Percentiles rank a stretch among this genome's conserved stretches.
These are phyloP conservation scores for Rhopilema esculentum DNA, from an alignment of 30 jellyfish, hydroid and myxozoan genomes.

Conservation along the genomic window DNA sequence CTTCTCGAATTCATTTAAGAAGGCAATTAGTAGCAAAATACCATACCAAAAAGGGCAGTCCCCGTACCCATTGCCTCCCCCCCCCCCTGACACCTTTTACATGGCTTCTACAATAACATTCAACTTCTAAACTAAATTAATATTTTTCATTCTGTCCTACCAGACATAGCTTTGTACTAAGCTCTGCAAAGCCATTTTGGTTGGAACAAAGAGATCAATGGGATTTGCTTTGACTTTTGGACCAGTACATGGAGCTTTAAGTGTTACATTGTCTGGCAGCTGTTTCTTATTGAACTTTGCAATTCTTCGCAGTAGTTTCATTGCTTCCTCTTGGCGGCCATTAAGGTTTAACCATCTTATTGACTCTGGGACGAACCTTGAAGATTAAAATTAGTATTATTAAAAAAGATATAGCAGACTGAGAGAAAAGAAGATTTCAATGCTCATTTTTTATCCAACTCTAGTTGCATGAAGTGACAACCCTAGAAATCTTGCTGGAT, in stretches of 20 bases:
- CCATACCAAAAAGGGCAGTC: no score
- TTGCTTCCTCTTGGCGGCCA: slow-evolving; percentile 85
- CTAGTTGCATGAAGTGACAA: background rate
- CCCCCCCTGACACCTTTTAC: no score
- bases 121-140: no score
- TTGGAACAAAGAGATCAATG: slow-evolving; percentile 55
- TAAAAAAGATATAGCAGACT: no score
- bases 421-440: background rate
- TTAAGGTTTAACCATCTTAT: slow-evolving; percentile 80
- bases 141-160: slow-evolving; percentile 21
- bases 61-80: no score
- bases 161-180: slow-evolving; percentile 72
- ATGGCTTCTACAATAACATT: no score
- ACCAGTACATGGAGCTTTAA: background rate
- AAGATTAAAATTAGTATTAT: background rate
- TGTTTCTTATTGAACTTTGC: slow-evolving; percentile 72
- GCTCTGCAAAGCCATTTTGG: slow-evolving; percentile 52
- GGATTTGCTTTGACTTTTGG: slow-evolving; percentile 34
- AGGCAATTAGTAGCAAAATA: no score
- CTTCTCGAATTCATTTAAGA: no score
- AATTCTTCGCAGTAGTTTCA: slow-evolving; percentile 44
- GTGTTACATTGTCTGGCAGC: slow-evolving; percentile 34
- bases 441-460: background rate
- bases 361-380: slow-evolving; percentile 88
- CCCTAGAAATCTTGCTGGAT: no score